These are phyloP conservation scores for Xiphias gladius DNA, from an alignment of 2,113 vertebrate genomes.

Conservation along the genomic window DNA sequence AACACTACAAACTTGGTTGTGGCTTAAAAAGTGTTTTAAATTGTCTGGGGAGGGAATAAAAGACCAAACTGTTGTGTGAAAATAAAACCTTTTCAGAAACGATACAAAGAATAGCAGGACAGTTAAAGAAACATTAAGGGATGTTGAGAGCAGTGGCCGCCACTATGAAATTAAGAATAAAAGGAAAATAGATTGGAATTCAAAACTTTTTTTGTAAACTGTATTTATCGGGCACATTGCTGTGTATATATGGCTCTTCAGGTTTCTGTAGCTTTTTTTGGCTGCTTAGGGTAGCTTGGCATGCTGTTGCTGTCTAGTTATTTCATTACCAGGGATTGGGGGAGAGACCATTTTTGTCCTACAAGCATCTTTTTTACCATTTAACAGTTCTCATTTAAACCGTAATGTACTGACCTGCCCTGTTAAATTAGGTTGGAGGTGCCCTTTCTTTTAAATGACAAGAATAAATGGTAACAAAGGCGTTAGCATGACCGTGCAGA, in stretches of 20 bases:
- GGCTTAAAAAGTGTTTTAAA: conserved; percentile 89
- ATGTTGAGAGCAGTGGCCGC: conserved; percentile 84
- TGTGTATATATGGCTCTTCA: conserved; percentile 94
- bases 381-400: conserved; percentile 55
- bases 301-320: conserved; percentile 35
- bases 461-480: conserved; percentile 63
- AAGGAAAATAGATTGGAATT: conserved; percentile 67
- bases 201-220: conserved; percentile 85
- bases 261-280: conserved; percentile 85
- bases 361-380: conserved; percentile 47
- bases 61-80: conserved; percentile 82
- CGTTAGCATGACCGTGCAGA: conserved; percentile 44
- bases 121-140: conserved; percentile 59
- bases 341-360: not conserved
- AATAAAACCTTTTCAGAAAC: conserved; percentile 76
- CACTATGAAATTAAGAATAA: conserved; percentile 84
- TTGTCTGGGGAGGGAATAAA: conserved; percentile 83
- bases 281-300: conserved; percentile 82
- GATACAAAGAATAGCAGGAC: conserved; percentile 73
- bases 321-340: conserved; percentile 36
- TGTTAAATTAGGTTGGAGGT: conserved; percentile 2
- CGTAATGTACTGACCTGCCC: conserved; percentile 12
- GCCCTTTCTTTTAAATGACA: conserved; percentile 69
- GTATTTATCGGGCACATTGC: conserved; percentile 94
- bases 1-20: conserved; percentile 92